Conservation (phyloP, 2,113 vertebrate genomes). For the Tretioscincus oriximinensis region DNA sequence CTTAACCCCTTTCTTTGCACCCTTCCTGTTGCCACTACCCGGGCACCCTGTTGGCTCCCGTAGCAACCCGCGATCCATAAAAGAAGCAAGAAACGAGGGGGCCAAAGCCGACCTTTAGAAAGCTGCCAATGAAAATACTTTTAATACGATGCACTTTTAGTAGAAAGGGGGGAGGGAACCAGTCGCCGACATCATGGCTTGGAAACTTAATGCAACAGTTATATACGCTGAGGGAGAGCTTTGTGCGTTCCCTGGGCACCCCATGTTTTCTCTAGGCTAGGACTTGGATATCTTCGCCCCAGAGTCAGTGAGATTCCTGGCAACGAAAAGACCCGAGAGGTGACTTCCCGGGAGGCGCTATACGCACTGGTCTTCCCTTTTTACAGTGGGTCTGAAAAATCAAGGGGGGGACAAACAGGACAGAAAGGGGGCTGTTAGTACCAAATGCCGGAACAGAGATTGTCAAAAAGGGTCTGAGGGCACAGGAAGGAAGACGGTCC, state of each 20-base stretch:
- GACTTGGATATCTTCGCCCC: conserved; percentile 1
- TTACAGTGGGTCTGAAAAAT: conserved; percentile 88
- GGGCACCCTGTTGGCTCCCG: too few species aligned
- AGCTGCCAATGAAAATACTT: conserved; percentile 23
- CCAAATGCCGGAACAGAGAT: not conserved
- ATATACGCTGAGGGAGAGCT: not conserved
- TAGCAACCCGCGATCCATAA: not conserved
- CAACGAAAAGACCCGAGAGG: conserved; percentile 70
- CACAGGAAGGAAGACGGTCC: too few species aligned
- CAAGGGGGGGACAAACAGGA: conserved; percentile 72
- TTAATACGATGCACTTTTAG: conserved; percentile 51
- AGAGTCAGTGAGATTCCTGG: conserved; percentile 9
- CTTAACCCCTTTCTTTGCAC: too few species aligned
- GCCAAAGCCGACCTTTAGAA: not conserved
- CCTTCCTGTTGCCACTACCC: too few species aligned
- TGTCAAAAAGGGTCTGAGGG: not conserved
- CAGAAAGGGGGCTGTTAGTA: conserved; percentile 60
- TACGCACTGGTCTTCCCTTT: conserved; percentile 88
- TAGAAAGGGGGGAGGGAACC: conserved; percentile 30
- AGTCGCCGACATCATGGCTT: not conserved
- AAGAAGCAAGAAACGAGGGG: not conserved
- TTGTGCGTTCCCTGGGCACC: accelerated
- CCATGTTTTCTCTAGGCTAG: not conserved
- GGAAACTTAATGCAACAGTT: conserved; percentile 20
- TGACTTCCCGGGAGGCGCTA: conserved; percentile 80